These are phyloP conservation scores for Eurystomus glaucurus DNA, from an alignment of 2,797 vertebrate genomes.

Conservation along the genomic window DNA sequence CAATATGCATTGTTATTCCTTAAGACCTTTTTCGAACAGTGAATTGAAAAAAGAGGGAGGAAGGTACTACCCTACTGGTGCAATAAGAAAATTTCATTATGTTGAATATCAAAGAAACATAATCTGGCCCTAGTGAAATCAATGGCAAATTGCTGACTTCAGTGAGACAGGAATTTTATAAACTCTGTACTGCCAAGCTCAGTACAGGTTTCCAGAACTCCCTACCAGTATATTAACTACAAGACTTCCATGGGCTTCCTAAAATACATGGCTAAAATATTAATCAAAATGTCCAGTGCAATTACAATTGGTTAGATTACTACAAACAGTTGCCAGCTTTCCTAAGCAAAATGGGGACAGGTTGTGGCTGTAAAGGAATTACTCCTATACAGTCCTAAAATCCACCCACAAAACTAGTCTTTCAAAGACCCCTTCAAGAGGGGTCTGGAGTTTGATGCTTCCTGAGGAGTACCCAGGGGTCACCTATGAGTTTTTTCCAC, in stretches of 20 bases:
- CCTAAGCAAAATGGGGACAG: not conserved
- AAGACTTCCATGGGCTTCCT: not conserved
- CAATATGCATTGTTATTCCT: not conserved
- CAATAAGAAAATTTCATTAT: not conserved
- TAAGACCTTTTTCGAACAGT: not conserved
- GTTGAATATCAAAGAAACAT: not conserved
- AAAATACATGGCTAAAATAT: not conserved
- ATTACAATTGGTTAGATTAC: not conserved
- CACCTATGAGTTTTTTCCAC: not conserved
- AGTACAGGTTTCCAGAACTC: conserved; percentile 22
- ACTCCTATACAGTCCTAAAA: not conserved
- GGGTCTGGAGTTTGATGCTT: not conserved
- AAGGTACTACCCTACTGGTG: not conserved
- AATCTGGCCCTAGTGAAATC: not conserved
- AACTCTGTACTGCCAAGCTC: conserved; percentile 24
- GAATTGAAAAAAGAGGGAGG: not conserved
- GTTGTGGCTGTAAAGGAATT: not conserved
- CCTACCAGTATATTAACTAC: not conserved
- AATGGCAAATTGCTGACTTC: conserved; percentile 52
- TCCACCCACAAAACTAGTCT: not conserved
- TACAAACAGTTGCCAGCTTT: not conserved
- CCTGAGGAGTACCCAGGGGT: not conserved
- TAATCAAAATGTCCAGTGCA: not conserved
- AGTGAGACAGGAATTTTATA: conserved; percentile 8
- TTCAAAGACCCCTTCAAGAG: not conserved